Base-by-base conservation (phyloP, 1,140 invertebrate genomes). In the Drosophila kepulauana region DNA sequence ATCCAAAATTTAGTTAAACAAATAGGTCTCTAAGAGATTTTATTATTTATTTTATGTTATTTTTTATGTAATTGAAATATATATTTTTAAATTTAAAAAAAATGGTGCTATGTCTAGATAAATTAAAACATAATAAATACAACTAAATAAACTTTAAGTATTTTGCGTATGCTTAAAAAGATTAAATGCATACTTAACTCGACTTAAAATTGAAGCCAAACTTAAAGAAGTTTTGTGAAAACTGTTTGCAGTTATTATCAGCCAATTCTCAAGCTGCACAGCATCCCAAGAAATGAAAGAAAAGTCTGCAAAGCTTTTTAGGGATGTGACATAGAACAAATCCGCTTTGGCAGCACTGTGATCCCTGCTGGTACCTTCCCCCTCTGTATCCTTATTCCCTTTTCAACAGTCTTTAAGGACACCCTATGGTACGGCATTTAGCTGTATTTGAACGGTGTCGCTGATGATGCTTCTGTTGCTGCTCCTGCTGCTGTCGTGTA, bases 381-480 rank as follows among this genome's bases (percentile, higher is more conserved):
- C n/a, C 30, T 66, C 15, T n/a, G 35, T 30, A 43, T 10, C 48
- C 7, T 0, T 10, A 10, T 2, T 11, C 10, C 8, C 10, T 25
- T 25, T 25, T 25, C 20, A 25, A 13, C 11, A 5, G 35, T 41
- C 52, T 71, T 82, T 69, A 41, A 57, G 51, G 43, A 67, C 54
- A 33, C 68, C 73, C 64, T 46, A 13, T 61, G 84, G 82, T 78
- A 62, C 61, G 76, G 78, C 76, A 82, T 88, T 87, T 87, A 88
- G 84, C 77, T 61, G 70, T 69, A 82, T 82, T 78, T 78, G 74
- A 67, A 81, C 66, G 77, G 70, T 65, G 68, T 58, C 45, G 52
- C n/a, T 33, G n/a, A 30, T 67, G 30, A 5, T 33, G 30, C 5
- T 33, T 43, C 28, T 33, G n/a, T 20, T 67, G 52, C 28, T 33